Evolutionary conservation across 1,140 invertebrate genomes (phyloP).

Genomic region (Phenacoccus solenopsis): DNA sequence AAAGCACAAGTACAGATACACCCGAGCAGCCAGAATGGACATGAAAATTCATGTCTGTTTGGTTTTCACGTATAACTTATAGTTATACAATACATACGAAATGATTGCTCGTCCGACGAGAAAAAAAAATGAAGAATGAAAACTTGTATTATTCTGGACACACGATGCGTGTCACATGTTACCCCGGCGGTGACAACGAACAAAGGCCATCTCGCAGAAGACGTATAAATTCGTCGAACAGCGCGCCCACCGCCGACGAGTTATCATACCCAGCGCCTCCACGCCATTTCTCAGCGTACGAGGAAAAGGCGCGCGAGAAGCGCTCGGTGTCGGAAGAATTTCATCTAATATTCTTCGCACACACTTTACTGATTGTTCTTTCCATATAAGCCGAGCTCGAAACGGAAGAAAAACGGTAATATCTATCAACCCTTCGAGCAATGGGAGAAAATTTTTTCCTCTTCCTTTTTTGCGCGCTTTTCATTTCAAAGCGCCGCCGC

Average conservation of each 20-base stretch:
- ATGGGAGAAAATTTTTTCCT: background rate
- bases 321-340: background rate
- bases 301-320: background rate
- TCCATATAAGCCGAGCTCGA: background rate
- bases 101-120: no score
- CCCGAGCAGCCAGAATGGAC: no score
- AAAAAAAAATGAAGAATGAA: background rate
- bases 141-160: background rate
- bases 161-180: slow-evolving; percentile 1
- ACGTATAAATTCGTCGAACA: background rate
- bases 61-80: no score
- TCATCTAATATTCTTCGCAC: slow-evolving; percentile 1
- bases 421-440: background rate
- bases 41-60: no score
- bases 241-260: background rate
- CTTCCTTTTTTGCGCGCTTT: background rate
- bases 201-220: background rate
- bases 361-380: background rate
- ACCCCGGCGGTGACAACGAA: background rate
- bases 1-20: no score
- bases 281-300: no score
- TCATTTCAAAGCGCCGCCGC: background rate
- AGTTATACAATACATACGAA: no score
- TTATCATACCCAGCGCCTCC: background rate
- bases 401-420: background rate